phyloP scores from a whole-genome alignment of 1,140 invertebrate genomes.

The Drosophila subpulchrella region DNA sequence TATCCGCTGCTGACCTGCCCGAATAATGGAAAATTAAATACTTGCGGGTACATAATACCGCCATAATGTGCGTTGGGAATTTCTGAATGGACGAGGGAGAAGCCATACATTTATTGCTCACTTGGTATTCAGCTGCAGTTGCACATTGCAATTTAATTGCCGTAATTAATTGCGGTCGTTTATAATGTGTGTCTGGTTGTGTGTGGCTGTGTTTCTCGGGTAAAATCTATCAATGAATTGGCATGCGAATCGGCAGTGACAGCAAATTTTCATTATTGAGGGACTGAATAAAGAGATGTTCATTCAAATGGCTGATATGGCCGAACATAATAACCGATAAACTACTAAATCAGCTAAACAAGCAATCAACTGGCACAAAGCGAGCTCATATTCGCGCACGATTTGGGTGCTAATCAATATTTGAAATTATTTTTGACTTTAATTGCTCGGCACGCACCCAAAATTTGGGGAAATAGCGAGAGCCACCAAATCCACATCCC shows the following conservation, averaged over 20 bases:
- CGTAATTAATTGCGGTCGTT: conserved; percentile 52
- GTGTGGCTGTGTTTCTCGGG: conserved; percentile 12
- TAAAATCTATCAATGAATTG: conserved; percentile 58
- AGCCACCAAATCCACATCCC: conserved; percentile 16
- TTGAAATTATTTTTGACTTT: conserved; percentile 79
- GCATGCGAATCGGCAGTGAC: conserved; percentile 29
- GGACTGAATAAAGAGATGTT: conserved; percentile 1
- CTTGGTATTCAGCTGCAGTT: conserved; percentile 46
- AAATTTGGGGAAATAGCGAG: conserved; percentile 14
- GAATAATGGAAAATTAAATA: conserved; percentile 52
- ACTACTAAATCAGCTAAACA: conserved; percentile 41
- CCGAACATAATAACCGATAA: conserved; percentile 23
- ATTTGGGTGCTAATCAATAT: conserved; percentile 52
- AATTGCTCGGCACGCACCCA: conserved; percentile 56
- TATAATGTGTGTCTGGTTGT: conserved; percentile 13
- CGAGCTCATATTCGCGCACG: conserved; percentile 32
- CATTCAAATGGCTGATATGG: conserved; percentile 1
- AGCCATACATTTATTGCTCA: conserved; percentile 10
- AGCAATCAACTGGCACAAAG: conserved; percentile 41
- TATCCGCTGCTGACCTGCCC: conserved; percentile 25
- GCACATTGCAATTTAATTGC: conserved; percentile 71
- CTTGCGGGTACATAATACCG: conserved; percentile 35
- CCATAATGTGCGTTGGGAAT: conserved; percentile 2
- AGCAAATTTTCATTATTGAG: conserved; percentile 22
- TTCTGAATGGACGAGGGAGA: not conserved